A percentile compares a stretch with the other conserved stretches of the same genome.
These are phyloP conservation scores for Darevskia mixta DNA, from an alignment of 2,797 vertebrate species.

Conservation along the genomic window DNA sequence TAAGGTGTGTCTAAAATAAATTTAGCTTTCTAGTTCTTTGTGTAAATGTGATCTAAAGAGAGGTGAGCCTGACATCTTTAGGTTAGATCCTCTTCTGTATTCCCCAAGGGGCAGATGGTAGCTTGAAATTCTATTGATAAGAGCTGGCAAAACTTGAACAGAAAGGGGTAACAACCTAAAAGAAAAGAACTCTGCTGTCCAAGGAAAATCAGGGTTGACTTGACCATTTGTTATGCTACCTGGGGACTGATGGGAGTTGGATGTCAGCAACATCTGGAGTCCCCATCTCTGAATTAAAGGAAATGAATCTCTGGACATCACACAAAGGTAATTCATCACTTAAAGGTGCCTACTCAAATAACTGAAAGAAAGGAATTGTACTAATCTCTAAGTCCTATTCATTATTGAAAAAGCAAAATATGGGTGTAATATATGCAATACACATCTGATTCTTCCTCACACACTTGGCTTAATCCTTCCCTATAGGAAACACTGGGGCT, in stretches of 20 bases:
- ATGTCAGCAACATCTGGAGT: neutral
- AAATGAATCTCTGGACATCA: neutral
- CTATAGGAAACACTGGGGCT: neutral
- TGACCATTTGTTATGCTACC: no score
- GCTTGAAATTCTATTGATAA: neutral
- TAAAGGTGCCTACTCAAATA: neutral
- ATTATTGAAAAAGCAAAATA: conserved; percentile 9
- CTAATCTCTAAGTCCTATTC: neutral
- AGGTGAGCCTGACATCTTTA: neutral
- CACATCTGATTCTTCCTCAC: neutral
- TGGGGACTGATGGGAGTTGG: neutral
- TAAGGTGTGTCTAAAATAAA: neutral
- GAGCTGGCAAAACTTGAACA: no score
- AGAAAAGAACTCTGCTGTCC: no score
- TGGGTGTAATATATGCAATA: neutral
- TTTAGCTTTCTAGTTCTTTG: neutral
- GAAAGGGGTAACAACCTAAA: no score
- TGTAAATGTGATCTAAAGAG: neutral
- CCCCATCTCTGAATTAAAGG: neutral
- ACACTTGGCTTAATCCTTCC: neutral
- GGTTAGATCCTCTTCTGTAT: neutral
- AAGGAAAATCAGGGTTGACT: no score
- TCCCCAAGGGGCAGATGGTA: neutral
- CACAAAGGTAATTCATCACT: neutral
- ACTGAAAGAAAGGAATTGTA: neutral